Evolutionary conservation across 2,797 vertebrate genomes (phyloP), one percentile per base, ranked within the genome.

Genomic region (Sciurus vulgaris): DNA sequence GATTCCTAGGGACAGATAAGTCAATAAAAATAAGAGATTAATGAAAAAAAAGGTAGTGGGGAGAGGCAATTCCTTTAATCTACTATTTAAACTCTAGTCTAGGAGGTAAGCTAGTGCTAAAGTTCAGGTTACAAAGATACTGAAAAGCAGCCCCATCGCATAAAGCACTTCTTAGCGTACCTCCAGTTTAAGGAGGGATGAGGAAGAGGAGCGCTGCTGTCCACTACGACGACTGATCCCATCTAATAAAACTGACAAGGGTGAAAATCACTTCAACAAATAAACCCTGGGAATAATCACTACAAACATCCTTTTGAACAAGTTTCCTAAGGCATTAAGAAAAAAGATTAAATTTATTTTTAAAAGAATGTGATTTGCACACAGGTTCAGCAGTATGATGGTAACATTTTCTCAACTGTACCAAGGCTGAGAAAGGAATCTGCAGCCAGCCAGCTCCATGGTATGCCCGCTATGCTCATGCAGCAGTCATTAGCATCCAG

Each of bases 221-320:
- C 72, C 5, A 10, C 17, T 38, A 38, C 38, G 79, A n/a, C 7
- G 18, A 70, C 65, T 61, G 33, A 93, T n/a, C 13, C 69, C 47
- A 88, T 30, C 69, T 90, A 70, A 90, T 47, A 88, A 51, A 88
- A 61, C n/a, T 13, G 44, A 44, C 38, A 63, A 11, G 51, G 82
- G 84, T 51, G 77, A 81, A 96, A 95, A 73, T 30, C 78, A 86
- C 63, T 63, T 82, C 17, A 90, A 41, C 72, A 89, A 63, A 65
- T 0, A 83, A 59, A 93, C 90, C 35, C 12, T 54, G 13, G 54
- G 24, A 44, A 83, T 76, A 72, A 88, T 41, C 81, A 74, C 30
- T 63, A 85, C 26, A 61, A 95, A 97, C 78, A 65, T 51, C 67
- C 38, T 86, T 90, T 51, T 73, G n/a, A 97, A 74, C 41, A 49